A percentile compares a stretch with the other conserved stretches of the same genome.
These are phyloP conservation scores for Corydoras maculifer DNA, from an alignment of 2,113 vertebrate species.

Conservation along the genomic window DNA sequence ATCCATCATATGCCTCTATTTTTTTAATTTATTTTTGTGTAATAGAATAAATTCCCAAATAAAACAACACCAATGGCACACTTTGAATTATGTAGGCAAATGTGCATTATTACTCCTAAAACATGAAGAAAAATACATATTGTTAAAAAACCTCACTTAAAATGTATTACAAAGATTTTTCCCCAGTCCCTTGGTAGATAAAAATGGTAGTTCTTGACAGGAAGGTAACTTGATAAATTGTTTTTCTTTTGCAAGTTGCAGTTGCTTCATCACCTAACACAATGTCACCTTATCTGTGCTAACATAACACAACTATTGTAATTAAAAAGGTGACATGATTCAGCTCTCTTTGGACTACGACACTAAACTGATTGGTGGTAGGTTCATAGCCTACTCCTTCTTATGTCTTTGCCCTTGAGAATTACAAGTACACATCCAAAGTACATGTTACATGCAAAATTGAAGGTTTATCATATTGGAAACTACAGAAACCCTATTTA, in stretches of 20 bases:
- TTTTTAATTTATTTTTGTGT: background rate
- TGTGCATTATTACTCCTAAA: background rate
- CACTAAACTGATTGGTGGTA: constrained; percentile 41
- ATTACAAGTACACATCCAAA: constrained; percentile 29
- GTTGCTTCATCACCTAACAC: constrained; percentile 42
- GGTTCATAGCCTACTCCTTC: constrained; percentile 39
- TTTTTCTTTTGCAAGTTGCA: constrained; percentile 37
- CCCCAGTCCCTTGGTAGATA: constrained; percentile 11
- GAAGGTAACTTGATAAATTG: constrained; percentile 31
- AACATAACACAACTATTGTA: constrained; percentile 47
- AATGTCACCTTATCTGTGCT: constrained; percentile 35
- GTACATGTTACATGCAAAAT: constrained; percentile 55
- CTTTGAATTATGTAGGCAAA: background rate
- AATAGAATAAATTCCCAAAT: constrained; percentile 6
- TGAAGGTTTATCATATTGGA: constrained; percentile 67
- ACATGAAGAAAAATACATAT: constrained; percentile 6
- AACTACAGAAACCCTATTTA: constrained; percentile 59
- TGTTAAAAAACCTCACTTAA: background rate
- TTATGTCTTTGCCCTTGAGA: constrained; percentile 40
- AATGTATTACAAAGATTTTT: background rate
- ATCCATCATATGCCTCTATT: background rate
- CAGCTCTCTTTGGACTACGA: constrained; percentile 37
- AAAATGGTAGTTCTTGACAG: constrained; percentile 38
- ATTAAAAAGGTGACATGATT: constrained; percentile 47
- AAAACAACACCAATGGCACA: constrained; percentile 4